Evolutionary conservation across 1,140 invertebrate species (phyloP).

Genomic region (Hyphantria cunea): DNA sequence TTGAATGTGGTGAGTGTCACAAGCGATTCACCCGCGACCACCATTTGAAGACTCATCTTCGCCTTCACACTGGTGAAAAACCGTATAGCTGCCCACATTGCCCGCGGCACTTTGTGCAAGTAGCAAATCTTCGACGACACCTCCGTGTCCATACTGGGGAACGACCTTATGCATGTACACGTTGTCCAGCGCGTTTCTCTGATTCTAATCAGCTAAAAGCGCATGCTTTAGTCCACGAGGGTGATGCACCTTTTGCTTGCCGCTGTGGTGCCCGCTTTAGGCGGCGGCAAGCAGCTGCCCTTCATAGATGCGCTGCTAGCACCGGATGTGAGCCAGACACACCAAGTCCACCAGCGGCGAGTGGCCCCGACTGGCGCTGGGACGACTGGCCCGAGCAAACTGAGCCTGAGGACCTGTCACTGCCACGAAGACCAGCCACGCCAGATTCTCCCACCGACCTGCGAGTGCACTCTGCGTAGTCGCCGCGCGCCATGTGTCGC

Average conservation of each 20-base stretch:
- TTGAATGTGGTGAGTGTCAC: slow-evolving; percentile 96
- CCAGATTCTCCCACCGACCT: slow-evolving; percentile 74
- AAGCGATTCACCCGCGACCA: slow-evolving; percentile 98
- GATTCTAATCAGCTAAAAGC: slow-evolving; percentile 97
- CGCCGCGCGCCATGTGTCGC: slow-evolving; percentile 45
- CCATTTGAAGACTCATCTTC: slow-evolving; percentile 96
- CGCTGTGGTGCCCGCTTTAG: slow-evolving; percentile 90
- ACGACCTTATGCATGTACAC: slow-evolving; percentile 94
- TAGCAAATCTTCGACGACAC: slow-evolving; percentile 96
- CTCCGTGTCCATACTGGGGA: slow-evolving; percentile 97
- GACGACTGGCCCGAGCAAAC: slow-evolving; percentile 89
- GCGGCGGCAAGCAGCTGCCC: slow-evolving; percentile 91
- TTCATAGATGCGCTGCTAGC: slow-evolving; percentile 89
- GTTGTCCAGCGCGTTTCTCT: slow-evolving; percentile 95
- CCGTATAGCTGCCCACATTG: slow-evolving; percentile 96
- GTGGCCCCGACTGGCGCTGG: slow-evolving; percentile 72
- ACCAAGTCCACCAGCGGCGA: slow-evolving; percentile 59
- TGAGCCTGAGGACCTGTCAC: slow-evolving; percentile 91
- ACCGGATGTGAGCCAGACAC: slow-evolving; percentile 57
- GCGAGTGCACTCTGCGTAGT: slow-evolving; percentile 74
- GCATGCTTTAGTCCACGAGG: slow-evolving; percentile 93
- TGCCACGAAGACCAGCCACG: slow-evolving; percentile 70
- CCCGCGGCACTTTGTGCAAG: slow-evolving; percentile 95
- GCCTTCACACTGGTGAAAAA: slow-evolving; percentile 96
- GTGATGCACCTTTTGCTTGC: slow-evolving; percentile 94